phyloP scores from a whole-genome alignment of 92 coral and sea anemone genomes.

The Heteractis magnifica region DNA sequence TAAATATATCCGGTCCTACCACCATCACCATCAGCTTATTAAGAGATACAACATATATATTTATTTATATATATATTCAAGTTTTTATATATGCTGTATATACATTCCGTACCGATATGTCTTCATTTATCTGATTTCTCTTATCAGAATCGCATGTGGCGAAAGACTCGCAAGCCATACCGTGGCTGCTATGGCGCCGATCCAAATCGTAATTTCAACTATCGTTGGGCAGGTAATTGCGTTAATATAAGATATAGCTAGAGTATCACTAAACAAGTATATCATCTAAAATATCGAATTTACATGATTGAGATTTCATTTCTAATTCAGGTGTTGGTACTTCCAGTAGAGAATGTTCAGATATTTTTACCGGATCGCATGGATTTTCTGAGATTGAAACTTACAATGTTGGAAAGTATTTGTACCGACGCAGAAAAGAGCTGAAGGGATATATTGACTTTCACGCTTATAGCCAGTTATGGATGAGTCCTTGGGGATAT shows the following conservation, averaged over 20 bases:
- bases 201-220: slow-evolving; percentile 90
- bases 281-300: background rate
- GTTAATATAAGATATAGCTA: background rate
- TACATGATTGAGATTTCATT: background rate
- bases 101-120: too few species aligned
- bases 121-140: background rate
- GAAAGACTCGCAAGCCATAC: slow-evolving; percentile 78
- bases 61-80: too few species aligned
- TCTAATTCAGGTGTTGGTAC: slow-evolving; percentile 65
- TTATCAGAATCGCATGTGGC: slow-evolving; percentile 83
- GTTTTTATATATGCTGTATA: too few species aligned
- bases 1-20: too few species aligned
- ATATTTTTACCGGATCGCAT: slow-evolving; percentile 64
- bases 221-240: slow-evolving; percentile 67
- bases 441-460: slow-evolving; percentile 81
- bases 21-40: too few species aligned
- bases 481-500: slow-evolving; percentile 94
- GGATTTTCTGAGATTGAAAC: slow-evolving; percentile 81
- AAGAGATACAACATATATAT: too few species aligned
- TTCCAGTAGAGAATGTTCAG: slow-evolving; percentile 41
- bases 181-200: slow-evolving; percentile 63
- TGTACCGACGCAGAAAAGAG: slow-evolving; percentile 49
- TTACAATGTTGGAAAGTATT: slow-evolving; percentile 65
- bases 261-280: background rate
- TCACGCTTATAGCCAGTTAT: slow-evolving; percentile 79